Base-by-base conservation (phyloP, 2,113 vertebrate genomes). In the Aix galericulata region DNA sequence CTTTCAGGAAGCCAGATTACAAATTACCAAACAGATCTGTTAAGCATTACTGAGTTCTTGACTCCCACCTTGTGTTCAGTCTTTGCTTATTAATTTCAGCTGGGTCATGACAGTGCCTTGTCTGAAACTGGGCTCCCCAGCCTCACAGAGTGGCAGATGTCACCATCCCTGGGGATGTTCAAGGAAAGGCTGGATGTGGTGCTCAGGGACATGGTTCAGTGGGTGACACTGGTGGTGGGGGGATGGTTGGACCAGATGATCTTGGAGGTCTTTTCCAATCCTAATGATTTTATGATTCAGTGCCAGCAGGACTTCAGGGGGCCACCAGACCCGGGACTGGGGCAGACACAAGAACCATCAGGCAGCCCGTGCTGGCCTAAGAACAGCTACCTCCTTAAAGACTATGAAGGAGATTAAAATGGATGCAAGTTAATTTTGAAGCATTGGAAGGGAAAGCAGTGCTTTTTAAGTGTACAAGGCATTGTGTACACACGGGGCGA, bases 401-500 rank as follows among this genome's bases (percentile, higher is more conserved):
- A 5, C 11, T n/a, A n/a, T 40, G 10, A 40, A 40, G 8, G 9
- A 26, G 36, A 53, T 73, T 32, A 27, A 21, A 11, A 4, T 0
- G 1, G 17, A 44, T 11, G 13, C 3, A 52, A 38, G 32, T 25
- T n/a, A n/a, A 31, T 55, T 48, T 38, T 2, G 46, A 31, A 40
- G 29, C 0, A 0, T 59, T 53, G 44, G 25, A 76, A 48, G n/a
- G 44, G 79, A 48, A 59, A 52, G 3, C 32, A 2, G 36, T 11
- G 58, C 11, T 59, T n/a, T 2, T 0, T 8, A 46, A 40, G 4
- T 3, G 16, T 14, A 29, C 1, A 1, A 58, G 34, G 14, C 27
- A 36, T 16, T 36, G 56, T 22, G 36, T 6, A 2, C 2, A 60
- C 1, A 8, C 74, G 46, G 2, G 14, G 56, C 26, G 1, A 0